These are phyloP conservation scores for Eilema sororculum DNA, from an alignment of 2,888 invertebrate genomes.

Conservation along the genomic window DNA sequence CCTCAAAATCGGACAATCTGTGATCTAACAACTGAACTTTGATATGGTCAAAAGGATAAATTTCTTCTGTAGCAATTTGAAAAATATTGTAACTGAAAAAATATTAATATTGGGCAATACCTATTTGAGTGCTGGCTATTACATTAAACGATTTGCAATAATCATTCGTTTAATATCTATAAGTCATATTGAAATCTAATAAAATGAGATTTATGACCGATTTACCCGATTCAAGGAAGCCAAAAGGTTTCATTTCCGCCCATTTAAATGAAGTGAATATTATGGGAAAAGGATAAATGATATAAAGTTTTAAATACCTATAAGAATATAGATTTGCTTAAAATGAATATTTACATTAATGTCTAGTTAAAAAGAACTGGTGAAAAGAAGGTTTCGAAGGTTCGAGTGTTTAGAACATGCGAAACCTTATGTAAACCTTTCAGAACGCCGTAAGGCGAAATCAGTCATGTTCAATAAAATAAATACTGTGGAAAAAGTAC, in stretches of 20 bases:
- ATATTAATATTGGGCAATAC: constrained; percentile 7
- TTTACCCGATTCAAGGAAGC: constrained; percentile 45
- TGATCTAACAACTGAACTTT: too few relatives aligned
- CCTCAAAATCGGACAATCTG: too few relatives aligned
- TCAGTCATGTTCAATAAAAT: too few relatives aligned
- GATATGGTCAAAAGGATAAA: neutral
- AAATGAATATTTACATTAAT: too few relatives aligned
- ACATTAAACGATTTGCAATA: constrained; percentile 31
- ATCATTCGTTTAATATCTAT: constrained; percentile 31
- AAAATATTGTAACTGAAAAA: constrained; percentile 12
- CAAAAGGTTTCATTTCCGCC: constrained; percentile 55
- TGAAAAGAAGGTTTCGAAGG: too few relatives aligned
- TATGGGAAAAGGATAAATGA: constrained; percentile 39
- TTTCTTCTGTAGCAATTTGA: neutral
- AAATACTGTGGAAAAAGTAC: too few relatives aligned
- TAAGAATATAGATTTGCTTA: neutral
- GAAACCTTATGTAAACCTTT: too few relatives aligned
- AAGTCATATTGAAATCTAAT: constrained; percentile 48
- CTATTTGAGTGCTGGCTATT: constrained; percentile 14
- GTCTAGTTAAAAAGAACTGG: too few relatives aligned
- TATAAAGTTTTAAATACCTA: constrained; percentile 28
- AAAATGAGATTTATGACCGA: constrained; percentile 55
- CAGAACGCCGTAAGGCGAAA: too few relatives aligned
- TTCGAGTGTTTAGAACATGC: too few relatives aligned
- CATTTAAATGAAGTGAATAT: constrained; percentile 50